A percentile compares a stretch with the other conserved stretches of the same genome.
phyloP scores from a whole-genome alignment of 2,797 vertebrate species.

The Phrynocephalus guinanensis region DNA sequence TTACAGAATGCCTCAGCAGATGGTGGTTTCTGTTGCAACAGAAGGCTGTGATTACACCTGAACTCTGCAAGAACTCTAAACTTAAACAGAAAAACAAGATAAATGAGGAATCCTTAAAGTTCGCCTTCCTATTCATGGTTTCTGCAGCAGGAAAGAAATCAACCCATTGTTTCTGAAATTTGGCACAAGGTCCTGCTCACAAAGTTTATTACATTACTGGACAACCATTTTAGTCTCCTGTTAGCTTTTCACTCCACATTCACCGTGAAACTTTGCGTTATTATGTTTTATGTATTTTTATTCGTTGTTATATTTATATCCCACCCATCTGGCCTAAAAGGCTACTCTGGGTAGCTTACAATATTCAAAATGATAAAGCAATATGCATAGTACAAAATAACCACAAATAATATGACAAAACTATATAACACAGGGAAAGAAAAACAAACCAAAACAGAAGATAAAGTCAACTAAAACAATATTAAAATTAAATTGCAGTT shows the following conservation, averaged over 20 bases:
- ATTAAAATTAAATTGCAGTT: no score
- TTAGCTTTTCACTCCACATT: constrained; percentile 25
- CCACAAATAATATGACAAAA: no score
- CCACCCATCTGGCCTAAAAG: no score
- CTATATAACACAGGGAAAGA: no score
- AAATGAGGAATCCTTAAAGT: constrained; percentile 75
- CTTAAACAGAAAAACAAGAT: constrained; percentile 76
- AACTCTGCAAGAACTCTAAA: constrained; percentile 82
- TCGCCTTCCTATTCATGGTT: constrained; percentile 50
- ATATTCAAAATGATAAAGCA: no score
- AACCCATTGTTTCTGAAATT: constrained; percentile 24
- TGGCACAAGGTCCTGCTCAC: not conserved
- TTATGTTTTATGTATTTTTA: not conserved
- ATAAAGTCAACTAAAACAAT: no score
- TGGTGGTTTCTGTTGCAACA: constrained; percentile 83
- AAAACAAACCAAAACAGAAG: no score
- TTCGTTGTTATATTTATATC: no score
- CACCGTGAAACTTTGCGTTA: constrained; percentile 24
- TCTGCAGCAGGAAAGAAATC: not conserved
- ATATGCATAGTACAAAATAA: no score
- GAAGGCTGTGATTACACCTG: constrained; percentile 86
- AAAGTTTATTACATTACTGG: constrained; percentile 36
- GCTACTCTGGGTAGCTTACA: no score
- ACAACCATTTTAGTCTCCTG: constrained; percentile 39
- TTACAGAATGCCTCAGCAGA: constrained; percentile 84